Conservation (phyloP, 2,797 vertebrate genomes). For the Sciurus vulgaris region DNA sequence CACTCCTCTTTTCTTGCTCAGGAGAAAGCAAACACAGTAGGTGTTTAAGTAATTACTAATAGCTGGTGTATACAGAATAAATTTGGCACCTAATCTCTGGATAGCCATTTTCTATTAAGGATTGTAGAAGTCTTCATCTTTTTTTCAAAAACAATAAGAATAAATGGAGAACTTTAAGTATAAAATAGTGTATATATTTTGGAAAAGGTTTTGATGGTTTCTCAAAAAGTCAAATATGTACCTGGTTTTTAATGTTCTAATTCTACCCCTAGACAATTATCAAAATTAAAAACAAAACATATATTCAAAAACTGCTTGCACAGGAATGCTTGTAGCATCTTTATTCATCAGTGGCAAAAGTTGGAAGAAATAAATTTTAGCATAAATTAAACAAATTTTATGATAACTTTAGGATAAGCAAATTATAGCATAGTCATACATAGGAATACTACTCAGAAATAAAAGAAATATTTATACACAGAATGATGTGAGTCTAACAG, state of each 20-base stretch:
- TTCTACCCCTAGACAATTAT: background rate
- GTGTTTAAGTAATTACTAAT: background rate
- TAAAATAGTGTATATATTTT: background rate
- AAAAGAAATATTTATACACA: background rate
- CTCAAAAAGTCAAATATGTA: background rate
- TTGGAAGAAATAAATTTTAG: constrained; percentile 20
- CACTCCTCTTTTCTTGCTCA: background rate
- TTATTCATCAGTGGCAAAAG: background rate
- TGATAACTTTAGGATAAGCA: background rate
- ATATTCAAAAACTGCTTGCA: background rate
- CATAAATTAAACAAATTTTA: too few relatives aligned
- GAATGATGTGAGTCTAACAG: background rate
- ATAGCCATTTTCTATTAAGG: background rate
- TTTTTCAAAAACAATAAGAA: constrained; percentile 6
- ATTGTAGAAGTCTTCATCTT: background rate
- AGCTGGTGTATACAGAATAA: background rate
- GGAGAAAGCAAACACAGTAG: background rate
- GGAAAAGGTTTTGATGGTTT: background rate
- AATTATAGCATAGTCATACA: background rate
- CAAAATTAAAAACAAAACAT: background rate
- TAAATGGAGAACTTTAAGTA: background rate
- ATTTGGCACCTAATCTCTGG: background rate
- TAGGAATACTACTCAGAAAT: background rate
- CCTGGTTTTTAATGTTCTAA: background rate
- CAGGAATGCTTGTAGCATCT: background rate